These are phyloP conservation scores for Nerophis lumbriciformis DNA, from an alignment of 2,113 vertebrate genomes.

Conservation along the genomic window DNA sequence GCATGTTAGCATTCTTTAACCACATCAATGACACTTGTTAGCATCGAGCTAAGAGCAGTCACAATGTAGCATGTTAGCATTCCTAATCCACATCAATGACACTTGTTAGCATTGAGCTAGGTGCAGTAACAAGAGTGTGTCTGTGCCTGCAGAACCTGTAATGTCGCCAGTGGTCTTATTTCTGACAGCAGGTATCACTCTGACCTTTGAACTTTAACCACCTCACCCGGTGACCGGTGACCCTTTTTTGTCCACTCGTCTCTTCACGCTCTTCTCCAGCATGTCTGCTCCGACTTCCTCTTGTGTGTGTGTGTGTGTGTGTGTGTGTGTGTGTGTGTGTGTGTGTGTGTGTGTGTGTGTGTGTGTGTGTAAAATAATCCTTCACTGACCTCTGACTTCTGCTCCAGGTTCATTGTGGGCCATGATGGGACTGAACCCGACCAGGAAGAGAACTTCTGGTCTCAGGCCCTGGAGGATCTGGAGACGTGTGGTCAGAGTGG, in stretches of 20 bases:
- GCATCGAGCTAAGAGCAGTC: slow-evolving; percentile 30
- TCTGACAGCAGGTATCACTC: slow-evolving; percentile 70
- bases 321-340: background rate
- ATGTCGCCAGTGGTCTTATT: slow-evolving; percentile 72
- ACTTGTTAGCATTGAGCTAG: no score
- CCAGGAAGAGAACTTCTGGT: slow-evolving; percentile 99
- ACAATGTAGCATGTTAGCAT: slow-evolving; percentile 11
- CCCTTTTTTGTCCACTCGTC: background rate
- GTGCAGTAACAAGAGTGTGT: slow-evolving; percentile 18
- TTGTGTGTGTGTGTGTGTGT: background rate
- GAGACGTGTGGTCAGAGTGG: slow-evolving; percentile 98
- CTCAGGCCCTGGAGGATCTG: slow-evolving; percentile 95
- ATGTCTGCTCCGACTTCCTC: background rate
- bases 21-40: no score
- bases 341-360: background rate
- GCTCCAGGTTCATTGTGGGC: slow-evolving; percentile 79
- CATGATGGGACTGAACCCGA: slow-evolving; percentile 86
- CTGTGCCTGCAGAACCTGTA: slow-evolving; percentile 66
- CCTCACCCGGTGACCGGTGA: slow-evolving; percentile 17
- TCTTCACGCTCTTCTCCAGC: slow-evolving; percentile 1
- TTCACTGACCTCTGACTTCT: slow-evolving; percentile 25
- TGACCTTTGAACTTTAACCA: slow-evolving; percentile 42
- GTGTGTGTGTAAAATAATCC: background rate
- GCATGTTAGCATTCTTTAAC: slow-evolving; percentile 8
- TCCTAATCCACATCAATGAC: no score